Percentiles rank a stretch among this genome's conserved stretches.
These are phyloP conservation scores for Pachymerium ferrugineum DNA, from an alignment of 2,888 invertebrate genomes.

Conservation along the genomic window DNA sequence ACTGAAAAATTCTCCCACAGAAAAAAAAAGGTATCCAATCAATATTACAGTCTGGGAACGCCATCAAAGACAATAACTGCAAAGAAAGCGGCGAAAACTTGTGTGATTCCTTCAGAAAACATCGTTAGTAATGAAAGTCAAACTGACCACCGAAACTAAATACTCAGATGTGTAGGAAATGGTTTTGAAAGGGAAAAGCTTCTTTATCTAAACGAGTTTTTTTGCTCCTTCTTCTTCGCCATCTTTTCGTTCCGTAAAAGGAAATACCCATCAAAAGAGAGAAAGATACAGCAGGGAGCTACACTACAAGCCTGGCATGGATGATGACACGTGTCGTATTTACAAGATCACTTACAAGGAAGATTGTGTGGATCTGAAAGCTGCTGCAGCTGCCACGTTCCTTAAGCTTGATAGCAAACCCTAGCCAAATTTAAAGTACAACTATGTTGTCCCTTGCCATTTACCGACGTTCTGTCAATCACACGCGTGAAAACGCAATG, in stretches of 20 bases:
- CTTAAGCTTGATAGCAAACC: background rate
- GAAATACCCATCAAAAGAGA: conserved; percentile 14
- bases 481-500: background rate
- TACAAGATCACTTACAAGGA: conserved; percentile 18
- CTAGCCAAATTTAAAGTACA: background rate
- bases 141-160: background rate
- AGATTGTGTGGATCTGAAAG: conserved; percentile 10
- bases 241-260: background rate
- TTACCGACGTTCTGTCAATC: background rate
- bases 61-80: too few species aligned
- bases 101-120: too few species aligned
- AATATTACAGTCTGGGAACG: background rate
- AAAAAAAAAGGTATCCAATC: background rate
- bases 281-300: background rate
- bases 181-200: background rate
- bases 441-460: background rate
- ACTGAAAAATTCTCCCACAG: background rate
- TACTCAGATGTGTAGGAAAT: background rate
- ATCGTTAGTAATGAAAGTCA: too few species aligned
- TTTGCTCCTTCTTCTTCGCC: background rate
- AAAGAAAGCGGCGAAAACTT: too few species aligned
- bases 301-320: background rate
- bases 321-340: conserved; percentile 6
- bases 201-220: background rate
- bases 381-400: conserved; percentile 4